These are phyloP conservation scores for Ciconia nigra DNA, from an alignment of 2,797 vertebrate species.

Conservation along the genomic window DNA sequence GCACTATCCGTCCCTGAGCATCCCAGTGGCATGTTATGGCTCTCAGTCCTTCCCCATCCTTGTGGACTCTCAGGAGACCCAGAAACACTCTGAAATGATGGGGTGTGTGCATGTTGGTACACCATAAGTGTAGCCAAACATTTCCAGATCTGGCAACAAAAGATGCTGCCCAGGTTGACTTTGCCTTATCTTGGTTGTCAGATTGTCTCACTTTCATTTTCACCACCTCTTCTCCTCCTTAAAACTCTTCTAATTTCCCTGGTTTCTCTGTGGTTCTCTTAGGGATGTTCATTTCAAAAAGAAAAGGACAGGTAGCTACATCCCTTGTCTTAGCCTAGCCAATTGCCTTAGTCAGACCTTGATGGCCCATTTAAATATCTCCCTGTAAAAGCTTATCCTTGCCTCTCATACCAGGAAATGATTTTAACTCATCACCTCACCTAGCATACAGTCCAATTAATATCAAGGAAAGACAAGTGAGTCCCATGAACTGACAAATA, in stretches of 20 bases:
- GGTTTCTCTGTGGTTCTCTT: neutral
- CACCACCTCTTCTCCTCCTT: neutral
- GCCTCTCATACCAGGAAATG: neutral
- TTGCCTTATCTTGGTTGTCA: neutral
- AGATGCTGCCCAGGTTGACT: neutral
- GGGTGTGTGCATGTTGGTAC: rapidly evolving
- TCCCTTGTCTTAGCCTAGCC: neutral
- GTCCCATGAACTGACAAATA: neutral
- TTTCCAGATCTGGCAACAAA: neutral
- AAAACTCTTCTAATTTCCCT: neutral
- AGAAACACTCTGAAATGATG: neutral
- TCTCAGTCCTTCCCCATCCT: neutral
- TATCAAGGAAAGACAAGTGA: neutral
- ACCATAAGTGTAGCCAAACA: neutral
- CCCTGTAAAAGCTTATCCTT: neutral
- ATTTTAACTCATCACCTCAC: neutral
- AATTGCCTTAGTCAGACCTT: neutral
- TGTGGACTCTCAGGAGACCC: neutral
- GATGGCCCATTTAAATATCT: neutral
- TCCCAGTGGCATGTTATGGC: neutral
- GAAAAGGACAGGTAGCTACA: neutral
- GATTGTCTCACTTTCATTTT: neutral
- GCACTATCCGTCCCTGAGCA: neutral
- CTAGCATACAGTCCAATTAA: neutral
- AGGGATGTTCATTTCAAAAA: neutral